phyloP scores from a whole-genome alignment of 1,140 invertebrate genomes.

The Venustaconcha ellipsiformis region DNA sequence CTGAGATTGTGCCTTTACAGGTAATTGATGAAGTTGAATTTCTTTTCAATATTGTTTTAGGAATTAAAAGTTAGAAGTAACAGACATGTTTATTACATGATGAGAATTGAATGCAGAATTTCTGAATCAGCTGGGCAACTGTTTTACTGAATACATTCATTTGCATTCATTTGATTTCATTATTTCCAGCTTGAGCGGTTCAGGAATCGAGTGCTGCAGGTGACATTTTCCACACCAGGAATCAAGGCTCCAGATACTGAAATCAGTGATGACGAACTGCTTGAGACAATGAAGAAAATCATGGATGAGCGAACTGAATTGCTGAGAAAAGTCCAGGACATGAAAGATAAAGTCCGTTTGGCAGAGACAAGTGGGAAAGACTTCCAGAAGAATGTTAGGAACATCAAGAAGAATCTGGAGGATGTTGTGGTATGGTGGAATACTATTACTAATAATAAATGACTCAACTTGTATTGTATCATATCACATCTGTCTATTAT shows the following conservation, averaged over 20 bases:
- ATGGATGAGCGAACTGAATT: constrained; percentile 60
- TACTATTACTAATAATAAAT: no score
- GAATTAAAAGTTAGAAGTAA: no score
- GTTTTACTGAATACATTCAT: no score
- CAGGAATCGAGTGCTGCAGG: constrained; percentile 62
- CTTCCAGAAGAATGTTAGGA: constrained; percentile 47
- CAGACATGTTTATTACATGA: no score
- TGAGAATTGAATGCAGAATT: no score
- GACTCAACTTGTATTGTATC: no score
- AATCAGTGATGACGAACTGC: constrained; percentile 64
- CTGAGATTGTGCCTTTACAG: no score
- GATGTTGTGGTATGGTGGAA: constrained; percentile 45
- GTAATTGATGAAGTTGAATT: no score
- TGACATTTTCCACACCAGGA: constrained; percentile 63
- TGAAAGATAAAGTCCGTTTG: constrained; percentile 50
- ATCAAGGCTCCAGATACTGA: constrained; percentile 61
- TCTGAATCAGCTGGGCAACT: no score
- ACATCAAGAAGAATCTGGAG: constrained; percentile 52
- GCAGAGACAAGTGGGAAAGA: constrained; percentile 49
- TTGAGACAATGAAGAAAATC: constrained; percentile 61
- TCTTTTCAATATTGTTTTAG: no score
- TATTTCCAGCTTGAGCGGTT: constrained; percentile 63
- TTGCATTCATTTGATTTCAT: not conserved
- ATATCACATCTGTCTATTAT: no score
- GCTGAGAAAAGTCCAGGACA: constrained; percentile 48